Evolutionary conservation across 2,113 vertebrate species (phyloP).

Genomic region (Arothron firmamentum): DNA sequence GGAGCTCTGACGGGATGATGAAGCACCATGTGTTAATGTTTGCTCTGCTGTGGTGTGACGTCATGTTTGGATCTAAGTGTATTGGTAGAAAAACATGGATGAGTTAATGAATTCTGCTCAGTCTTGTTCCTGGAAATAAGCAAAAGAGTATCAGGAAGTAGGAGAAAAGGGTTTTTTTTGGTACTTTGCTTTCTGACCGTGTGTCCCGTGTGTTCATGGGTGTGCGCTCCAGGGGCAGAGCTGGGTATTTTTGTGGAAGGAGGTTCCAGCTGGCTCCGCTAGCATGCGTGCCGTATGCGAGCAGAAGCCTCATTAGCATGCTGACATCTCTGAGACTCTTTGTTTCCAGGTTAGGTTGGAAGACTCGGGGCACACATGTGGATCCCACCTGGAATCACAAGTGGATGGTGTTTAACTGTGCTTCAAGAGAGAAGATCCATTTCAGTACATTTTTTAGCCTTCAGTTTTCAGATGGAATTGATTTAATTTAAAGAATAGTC

Average conservation of each 20-base stretch:
- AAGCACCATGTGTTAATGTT: background rate
- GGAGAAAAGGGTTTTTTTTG: conserved; percentile 4
- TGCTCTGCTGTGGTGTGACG: background rate
- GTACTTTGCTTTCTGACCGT: conserved; percentile 11
- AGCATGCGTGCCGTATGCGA: conserved; percentile 59
- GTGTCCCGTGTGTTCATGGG: background rate
- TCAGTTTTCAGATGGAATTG: background rate
- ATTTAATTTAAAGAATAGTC: conserved; percentile 8
- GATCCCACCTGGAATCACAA: conserved; percentile 66
- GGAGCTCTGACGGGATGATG: no score
- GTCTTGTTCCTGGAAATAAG: conserved; percentile 15
- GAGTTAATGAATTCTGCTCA: conserved; percentile 14
- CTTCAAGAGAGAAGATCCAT: conserved; percentile 6
- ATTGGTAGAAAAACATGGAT: conserved; percentile 5
- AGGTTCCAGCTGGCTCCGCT: conserved; percentile 58
- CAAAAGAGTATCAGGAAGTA: background rate
- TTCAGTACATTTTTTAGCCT: conserved; percentile 1
- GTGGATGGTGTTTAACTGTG: conserved; percentile 24
- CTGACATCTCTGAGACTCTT: conserved; percentile 42
- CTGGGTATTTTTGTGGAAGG: conserved; percentile 29
- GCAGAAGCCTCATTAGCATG: conserved; percentile 62
- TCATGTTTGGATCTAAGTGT: conserved; percentile 15
- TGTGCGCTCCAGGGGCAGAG: background rate
- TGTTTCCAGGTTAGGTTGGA: conserved; percentile 61
- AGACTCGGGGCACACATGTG: conserved; percentile 57